phyloP scores from a whole-genome alignment of 2,888 invertebrate species.

The Mystacides longicornis region DNA sequence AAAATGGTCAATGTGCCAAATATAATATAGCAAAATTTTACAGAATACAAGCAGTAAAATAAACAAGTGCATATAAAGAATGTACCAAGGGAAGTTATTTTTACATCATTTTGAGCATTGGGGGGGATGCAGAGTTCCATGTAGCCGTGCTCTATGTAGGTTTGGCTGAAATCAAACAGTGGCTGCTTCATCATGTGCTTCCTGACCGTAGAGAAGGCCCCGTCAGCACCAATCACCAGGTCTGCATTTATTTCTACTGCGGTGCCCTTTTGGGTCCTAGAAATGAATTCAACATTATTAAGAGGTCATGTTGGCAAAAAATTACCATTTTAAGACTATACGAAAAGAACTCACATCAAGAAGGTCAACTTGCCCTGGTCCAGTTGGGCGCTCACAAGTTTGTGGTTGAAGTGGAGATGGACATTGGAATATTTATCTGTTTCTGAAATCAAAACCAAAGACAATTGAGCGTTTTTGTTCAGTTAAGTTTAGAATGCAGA shows the following conservation, averaged over 20 bases:
- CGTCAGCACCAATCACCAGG: conserved; percentile 89
- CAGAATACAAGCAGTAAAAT: too few relatives aligned
- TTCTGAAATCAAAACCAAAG: conserved; percentile 42
- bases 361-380: conserved; percentile 64
- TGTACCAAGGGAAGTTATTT: too few relatives aligned
- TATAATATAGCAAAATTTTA: too few relatives aligned
- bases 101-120: conserved; percentile 48
- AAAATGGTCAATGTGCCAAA: too few relatives aligned
- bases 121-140: conserved; percentile 84
- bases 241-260: conserved; percentile 56
- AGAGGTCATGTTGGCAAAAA: background rate
- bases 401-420: conserved; percentile 73
- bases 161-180: conserved; percentile 79
- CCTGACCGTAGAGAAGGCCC: conserved; percentile 85
- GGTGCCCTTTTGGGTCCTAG: conserved; percentile 46
- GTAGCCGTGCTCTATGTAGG: conserved; percentile 94
- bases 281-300: background rate
- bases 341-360: conserved; percentile 50
- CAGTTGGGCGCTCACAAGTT: conserved; percentile 65
- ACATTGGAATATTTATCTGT: conserved; percentile 76
- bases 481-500: too few relatives aligned
- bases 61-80: too few relatives aligned
- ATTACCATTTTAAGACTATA: background rate
- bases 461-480: too few relatives aligned
- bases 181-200: conserved; percentile 73